Percentiles rank a stretch among this genome's conserved stretches.
Conservation (phyloP, 2,888 invertebrate species). For the Apoderus coryli region DNA sequence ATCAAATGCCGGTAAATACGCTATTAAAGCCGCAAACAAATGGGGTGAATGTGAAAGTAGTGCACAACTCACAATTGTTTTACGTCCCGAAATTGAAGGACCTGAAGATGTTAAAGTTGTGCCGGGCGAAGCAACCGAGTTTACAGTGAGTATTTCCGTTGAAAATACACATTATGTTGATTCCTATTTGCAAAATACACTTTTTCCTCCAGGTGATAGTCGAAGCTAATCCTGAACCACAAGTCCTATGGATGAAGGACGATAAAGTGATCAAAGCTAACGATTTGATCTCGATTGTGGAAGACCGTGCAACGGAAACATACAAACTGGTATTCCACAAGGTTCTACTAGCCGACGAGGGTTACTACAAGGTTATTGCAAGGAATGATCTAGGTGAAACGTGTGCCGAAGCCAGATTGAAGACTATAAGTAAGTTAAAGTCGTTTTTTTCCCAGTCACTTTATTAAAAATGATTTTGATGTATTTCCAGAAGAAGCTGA, state of each 20-base stretch:
- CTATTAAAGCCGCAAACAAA: slow-evolving; percentile 64
- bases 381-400: slow-evolving; percentile 65
- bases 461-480: neutral
- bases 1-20: slow-evolving; percentile 71
- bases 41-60: slow-evolving; percentile 61
- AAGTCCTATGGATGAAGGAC: slow-evolving; percentile 69
- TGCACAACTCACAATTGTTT: slow-evolving; percentile 61
- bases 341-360: slow-evolving; percentile 57
- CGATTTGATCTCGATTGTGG: slow-evolving; percentile 41
- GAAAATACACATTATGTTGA: too few relatives aligned
- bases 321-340: slow-evolving; percentile 60
- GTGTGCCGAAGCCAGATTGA: slow-evolving; percentile 50
- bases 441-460: slow-evolving; percentile 8
- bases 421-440: slow-evolving; percentile 51
- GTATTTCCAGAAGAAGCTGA: slow-evolving; percentile 30
- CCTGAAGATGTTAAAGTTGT: slow-evolving; percentile 57
- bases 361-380: slow-evolving; percentile 63
- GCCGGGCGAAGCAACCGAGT: slow-evolving; percentile 63
- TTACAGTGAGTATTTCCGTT: slow-evolving; percentile 40
- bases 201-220: too few relatives aligned
- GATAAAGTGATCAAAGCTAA: slow-evolving; percentile 45
- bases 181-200: too few relatives aligned
- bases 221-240: slow-evolving; percentile 80
- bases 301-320: slow-evolving; percentile 45
- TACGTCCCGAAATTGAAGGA: slow-evolving; percentile 65